Conservation (phyloP, 2,113 vertebrate species). For the Nycticebus coucang region DNA sequence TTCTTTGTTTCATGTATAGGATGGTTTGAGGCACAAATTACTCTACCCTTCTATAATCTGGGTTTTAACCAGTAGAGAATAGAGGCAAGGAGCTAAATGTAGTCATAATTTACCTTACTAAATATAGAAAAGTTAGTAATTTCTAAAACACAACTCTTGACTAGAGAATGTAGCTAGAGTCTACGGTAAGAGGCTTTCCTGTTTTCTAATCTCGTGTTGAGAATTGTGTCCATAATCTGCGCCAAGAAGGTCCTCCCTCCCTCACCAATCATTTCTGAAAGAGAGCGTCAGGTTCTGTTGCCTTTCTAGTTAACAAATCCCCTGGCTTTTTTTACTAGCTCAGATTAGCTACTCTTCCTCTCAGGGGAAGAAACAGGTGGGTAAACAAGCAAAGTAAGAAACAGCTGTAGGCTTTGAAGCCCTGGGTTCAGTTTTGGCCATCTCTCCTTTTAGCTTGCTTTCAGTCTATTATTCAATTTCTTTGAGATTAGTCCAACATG, state of each 20-base stretch:
- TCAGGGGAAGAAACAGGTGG: background rate
- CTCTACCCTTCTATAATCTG: background rate
- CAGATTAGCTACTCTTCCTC: background rate
- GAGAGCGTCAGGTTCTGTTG: background rate
- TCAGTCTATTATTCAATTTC: constrained; percentile 33
- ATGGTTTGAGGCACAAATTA: background rate
- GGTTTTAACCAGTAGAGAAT: background rate
- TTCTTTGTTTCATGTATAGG: background rate
- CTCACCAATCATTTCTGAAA: background rate
- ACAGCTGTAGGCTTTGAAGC: background rate
- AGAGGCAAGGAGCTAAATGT: background rate
- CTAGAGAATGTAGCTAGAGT: background rate
- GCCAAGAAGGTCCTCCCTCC: background rate
- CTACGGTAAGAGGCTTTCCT: background rate
- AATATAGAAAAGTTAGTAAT: background rate
- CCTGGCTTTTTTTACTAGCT: background rate
- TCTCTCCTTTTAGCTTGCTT: constrained; percentile 23
- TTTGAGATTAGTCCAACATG: background rate
- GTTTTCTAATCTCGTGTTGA: background rate
- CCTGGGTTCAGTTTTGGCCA: background rate
- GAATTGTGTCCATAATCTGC: background rate
- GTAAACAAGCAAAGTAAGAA: background rate
- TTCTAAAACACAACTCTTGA: background rate
- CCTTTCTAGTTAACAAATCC: background rate
- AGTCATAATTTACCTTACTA: background rate